A percentile compares a stretch with the other conserved stretches of the same genome.
Evolutionary conservation across 1,140 invertebrate genomes (phyloP).

Genomic region (Tribolium madens): DNA sequence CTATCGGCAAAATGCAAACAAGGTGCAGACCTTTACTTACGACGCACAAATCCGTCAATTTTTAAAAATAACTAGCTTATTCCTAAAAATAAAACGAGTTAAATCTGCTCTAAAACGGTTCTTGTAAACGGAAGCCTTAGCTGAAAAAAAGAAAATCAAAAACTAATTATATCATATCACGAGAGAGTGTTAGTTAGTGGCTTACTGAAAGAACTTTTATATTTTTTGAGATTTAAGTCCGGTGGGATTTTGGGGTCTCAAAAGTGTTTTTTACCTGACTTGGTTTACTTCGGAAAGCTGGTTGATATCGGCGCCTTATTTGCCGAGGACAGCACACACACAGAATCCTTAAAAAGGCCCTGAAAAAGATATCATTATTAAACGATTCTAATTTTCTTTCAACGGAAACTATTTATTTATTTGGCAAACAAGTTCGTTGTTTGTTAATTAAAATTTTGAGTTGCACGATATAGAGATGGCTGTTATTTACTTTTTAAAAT

Average conservation of each 20-base stretch:
- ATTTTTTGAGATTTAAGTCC: slow-evolving; percentile 24
- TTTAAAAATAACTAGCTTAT: background rate
- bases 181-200: slow-evolving; percentile 7
- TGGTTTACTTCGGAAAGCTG: slow-evolving; percentile 81
- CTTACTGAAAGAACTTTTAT: slow-evolving; percentile 14
- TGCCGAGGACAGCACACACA: slow-evolving; percentile 84
- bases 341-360: slow-evolving; percentile 84
- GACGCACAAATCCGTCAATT: background rate
- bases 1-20: background rate
- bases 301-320: slow-evolving; percentile 81
- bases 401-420: background rate
- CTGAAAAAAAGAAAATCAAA: background rate
- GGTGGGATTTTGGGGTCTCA: slow-evolving; percentile 24
- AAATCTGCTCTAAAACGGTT: slow-evolving; percentile 1
- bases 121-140: slow-evolving; percentile 1
- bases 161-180: background rate
- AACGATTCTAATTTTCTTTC: background rate
- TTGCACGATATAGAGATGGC: background rate
- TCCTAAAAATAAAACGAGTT: slow-evolving; percentile 13
- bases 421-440: background rate
- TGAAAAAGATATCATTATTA: slow-evolving; percentile 68
- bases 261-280: slow-evolving; percentile 74
- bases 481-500: slow-evolving; percentile 31
- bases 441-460: background rate
- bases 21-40: slow-evolving; percentile 1